A percentile compares a stretch with the other conserved stretches of the same genome.
Conservation (phyloP, 2,797 vertebrate genomes). For the Malacoctenus gilli region DNA sequence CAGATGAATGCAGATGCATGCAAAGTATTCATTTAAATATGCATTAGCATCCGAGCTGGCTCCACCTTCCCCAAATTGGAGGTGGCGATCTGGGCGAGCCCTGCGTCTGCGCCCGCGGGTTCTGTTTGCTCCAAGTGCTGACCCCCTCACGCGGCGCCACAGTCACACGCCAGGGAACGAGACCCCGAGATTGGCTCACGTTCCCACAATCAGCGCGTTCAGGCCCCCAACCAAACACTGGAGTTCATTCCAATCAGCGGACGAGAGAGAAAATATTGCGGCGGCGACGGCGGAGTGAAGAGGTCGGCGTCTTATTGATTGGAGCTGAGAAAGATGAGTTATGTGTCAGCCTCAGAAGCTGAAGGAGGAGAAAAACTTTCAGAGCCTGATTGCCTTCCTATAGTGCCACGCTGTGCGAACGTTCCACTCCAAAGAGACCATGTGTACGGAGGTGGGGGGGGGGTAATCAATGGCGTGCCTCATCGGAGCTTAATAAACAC, state of each 20-base stretch:
- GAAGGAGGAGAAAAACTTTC: slow-evolving; percentile 67
- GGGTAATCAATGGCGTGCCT: slow-evolving; percentile 71
- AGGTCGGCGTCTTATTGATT: slow-evolving; percentile 75
- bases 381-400: slow-evolving; percentile 73
- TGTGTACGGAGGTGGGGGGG: slow-evolving; percentile 35
- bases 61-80: slow-evolving; percentile 40
- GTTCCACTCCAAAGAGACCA: slow-evolving; percentile 60
- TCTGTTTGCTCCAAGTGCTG: slow-evolving; percentile 46
- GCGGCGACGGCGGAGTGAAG: slow-evolving; percentile 44
- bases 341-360: slow-evolving; percentile 73
- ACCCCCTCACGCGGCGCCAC: slow-evolving; percentile 21
- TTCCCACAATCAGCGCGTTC: slow-evolving; percentile 64
- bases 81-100: slow-evolving; percentile 73
- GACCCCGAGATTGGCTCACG: slow-evolving; percentile 48
- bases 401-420: slow-evolving; percentile 40
- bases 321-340: slow-evolving; percentile 71
- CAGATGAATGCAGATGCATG: slow-evolving; percentile 82
- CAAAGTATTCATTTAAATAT: slow-evolving; percentile 84
- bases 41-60: slow-evolving; percentile 68
- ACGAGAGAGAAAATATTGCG: slow-evolving; percentile 58
- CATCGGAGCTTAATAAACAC: slow-evolving; percentile 43
- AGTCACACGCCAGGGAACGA: slow-evolving; percentile 43
- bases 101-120: slow-evolving; percentile 49
- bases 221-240: slow-evolving; percentile 57
- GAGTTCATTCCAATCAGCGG: slow-evolving; percentile 78